Evolutionary conservation across 1,140 invertebrate species (phyloP).

Genomic region (Orchesella cincta): DNA sequence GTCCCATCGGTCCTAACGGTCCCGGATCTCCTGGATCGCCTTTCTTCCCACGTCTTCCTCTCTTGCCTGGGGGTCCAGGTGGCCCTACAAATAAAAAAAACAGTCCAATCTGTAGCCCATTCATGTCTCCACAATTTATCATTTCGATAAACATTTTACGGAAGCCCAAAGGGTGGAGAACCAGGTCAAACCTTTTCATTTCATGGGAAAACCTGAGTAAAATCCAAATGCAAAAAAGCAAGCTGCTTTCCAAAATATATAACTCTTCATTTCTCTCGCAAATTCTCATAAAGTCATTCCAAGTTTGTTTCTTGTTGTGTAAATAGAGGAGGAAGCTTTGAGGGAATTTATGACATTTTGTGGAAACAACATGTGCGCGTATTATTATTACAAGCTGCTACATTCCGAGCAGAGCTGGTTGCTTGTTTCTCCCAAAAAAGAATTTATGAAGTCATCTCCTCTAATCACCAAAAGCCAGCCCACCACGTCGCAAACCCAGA

Average conservation of each 20-base stretch:
- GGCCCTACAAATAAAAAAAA: slow-evolving; percentile 54
- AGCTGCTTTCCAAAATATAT: too few species aligned
- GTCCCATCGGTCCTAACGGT: slow-evolving; percentile 60
- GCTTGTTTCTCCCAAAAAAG: too few species aligned
- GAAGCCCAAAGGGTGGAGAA: not conserved
- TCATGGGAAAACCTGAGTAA: too few species aligned
- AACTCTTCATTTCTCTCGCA: too few species aligned
- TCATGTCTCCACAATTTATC: slow-evolving; percentile 13
- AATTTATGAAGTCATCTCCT: slow-evolving; percentile 24
- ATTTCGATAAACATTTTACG: slow-evolving; percentile 24
- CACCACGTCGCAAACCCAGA: too few species aligned
- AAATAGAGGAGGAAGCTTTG: too few species aligned
- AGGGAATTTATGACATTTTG: slow-evolving; percentile 17
- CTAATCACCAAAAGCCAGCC: too few species aligned
- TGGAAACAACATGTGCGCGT: slow-evolving; percentile 27
- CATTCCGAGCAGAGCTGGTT: slow-evolving; percentile 7
- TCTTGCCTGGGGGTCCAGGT: slow-evolving; percentile 74
- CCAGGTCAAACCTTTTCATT: not conserved
- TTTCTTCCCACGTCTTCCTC: slow-evolving; percentile 85
- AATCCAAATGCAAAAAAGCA: too few species aligned
- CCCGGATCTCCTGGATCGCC: slow-evolving; percentile 77
- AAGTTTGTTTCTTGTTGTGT: too few species aligned
- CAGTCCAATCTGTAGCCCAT: too few species aligned
- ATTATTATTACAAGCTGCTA: slow-evolving; percentile 27
- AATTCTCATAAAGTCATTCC: too few species aligned